Evolutionary conservation across 2,888 invertebrate species (phyloP), one percentile per base, ranked within the genome.

Genomic region (Pandemis cinnamomeana): DNA sequence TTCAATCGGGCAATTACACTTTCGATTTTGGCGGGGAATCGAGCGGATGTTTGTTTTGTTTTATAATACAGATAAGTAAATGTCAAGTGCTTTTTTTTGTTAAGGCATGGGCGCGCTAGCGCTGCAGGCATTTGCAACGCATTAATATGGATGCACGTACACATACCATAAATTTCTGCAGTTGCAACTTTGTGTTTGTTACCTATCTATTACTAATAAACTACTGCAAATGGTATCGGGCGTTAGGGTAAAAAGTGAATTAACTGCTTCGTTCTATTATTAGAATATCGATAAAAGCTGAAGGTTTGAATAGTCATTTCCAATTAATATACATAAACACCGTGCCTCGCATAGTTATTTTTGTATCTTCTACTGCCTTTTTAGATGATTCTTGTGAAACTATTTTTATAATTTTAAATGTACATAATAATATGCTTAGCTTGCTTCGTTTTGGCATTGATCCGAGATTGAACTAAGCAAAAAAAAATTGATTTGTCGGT

Each of bases 1-100:
- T 81, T 77, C 77, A 78, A 81, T 80, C 80, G 78, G 78, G 71
- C 80, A 79, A 75, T 80, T 76, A 70, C 76, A 77, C 78, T 78
- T 78, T 78, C 78, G 75, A 64, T 77, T 80, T 77, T 75, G 71
- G 76, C 74, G 67, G 70, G 27, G 67, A 74, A 74, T 71, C 44
- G 61, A 74, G 53, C 74, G 70, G 69, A 67, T 74, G 46, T 71
- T 70, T 67, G 41, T 71, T 74, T 71, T 74, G 69, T 71, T 74
- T 74, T 70, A 61, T 67, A 67, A 70, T 61, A 70, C 64, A 58
- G 64, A 71, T 58, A 67, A 42, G 60, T 67, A 70, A 55, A 74
- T 67, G 70, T 74, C 74, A 74, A 69, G 69, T 61, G 64, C 58
- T 58, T 27, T 69, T 73, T 73, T 72, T 68, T 66, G 20, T 63